Evolutionary conservation across 35 echinoderm and acorn worm genomes (phyloP), one percentile per base, ranked within the genome.

Genomic region (Apostichopus californicus): DNA sequence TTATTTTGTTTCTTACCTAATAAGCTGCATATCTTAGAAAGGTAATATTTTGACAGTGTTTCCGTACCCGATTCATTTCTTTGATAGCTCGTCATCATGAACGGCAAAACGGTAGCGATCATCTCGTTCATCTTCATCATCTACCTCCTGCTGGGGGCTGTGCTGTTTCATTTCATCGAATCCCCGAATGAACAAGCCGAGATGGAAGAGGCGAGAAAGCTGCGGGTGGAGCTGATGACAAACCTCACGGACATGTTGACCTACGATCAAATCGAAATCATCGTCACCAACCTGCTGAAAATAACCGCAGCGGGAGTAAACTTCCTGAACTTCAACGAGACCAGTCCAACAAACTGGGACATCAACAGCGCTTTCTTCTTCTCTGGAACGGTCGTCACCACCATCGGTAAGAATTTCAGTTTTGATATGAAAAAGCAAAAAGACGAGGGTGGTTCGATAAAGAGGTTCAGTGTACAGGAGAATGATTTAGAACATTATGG

Each of bases 371-470:
- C 96, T 6, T 98, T 98, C 90, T 98, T 98, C 71, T 98, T 98
- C 92, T 95, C 96, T 61, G 96, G 96, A n/a, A 98, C 94, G 11
- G 92, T 95, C 23, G 96, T 98, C 10, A 98, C 96, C 64, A 98
- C 96, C 17, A 98, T 98, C 18, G 96, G 96, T 98, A 92, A 98
- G 92, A 75, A 24, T 61, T 61, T 61, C 12, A 9, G 7, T 61
- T 61, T 61, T 61, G 7, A 9, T 61, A 61, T 61, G 12, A 61
- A 61, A n/a, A 9, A 61, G 58, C 58, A 11, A 61, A n/a, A 12
- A 2, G 58, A 9, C 12, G 58, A 8, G 7, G 7, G 8, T 12
- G 0, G 58, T 61, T 8, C 12, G 12, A 11, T 61, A 61, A 9
- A 61, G 7, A 61, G 58, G 34, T 46, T 46, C 34, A 46, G 34